These are phyloP conservation scores for Castor canadensis DNA, from an alignment of 2,113 vertebrate species.

Conservation along the genomic window DNA sequence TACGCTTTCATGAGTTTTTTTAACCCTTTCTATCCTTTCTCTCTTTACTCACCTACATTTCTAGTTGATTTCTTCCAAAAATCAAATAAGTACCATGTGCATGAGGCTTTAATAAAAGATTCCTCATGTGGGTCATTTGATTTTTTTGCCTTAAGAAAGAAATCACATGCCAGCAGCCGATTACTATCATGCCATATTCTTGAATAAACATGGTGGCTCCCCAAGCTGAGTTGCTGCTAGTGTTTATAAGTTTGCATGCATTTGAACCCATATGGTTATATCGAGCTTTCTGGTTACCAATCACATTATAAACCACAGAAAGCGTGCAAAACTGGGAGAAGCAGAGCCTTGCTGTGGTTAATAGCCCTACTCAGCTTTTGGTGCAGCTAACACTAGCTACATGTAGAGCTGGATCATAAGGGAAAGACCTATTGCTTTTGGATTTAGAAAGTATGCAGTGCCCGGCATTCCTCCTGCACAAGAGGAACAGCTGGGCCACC, in stretches of 20 bases:
- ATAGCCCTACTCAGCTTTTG: neutral
- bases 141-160: slow-evolving; percentile 49
- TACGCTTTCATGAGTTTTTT: slow-evolving; percentile 42
- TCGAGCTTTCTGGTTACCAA: slow-evolving; percentile 5
- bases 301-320: slow-evolving; percentile 54
- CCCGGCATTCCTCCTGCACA: neutral
- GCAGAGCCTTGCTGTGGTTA: neutral
- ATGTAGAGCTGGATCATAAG: neutral
- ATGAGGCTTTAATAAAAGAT: slow-evolving; percentile 62
- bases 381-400: neutral
- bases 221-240: neutral
- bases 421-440: slow-evolving; percentile 52
- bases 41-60: neutral
- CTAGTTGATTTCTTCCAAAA: slow-evolving; percentile 60
- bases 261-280: slow-evolving; percentile 25
- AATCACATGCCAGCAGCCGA: slow-evolving; percentile 6
- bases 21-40: neutral
- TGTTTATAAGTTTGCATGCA: slow-evolving; percentile 46
- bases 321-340: neutral
- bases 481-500: slow-evolving; percentile 59
- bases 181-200: slow-evolving; percentile 24
- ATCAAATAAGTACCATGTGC: slow-evolving; percentile 27
- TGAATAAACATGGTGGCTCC: slow-evolving; percentile 48
- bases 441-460: neutral
- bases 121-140: slow-evolving; percentile 44